Evolutionary conservation across 2,113 vertebrate genomes (phyloP).

Genomic region (Cathartes aura): DNA sequence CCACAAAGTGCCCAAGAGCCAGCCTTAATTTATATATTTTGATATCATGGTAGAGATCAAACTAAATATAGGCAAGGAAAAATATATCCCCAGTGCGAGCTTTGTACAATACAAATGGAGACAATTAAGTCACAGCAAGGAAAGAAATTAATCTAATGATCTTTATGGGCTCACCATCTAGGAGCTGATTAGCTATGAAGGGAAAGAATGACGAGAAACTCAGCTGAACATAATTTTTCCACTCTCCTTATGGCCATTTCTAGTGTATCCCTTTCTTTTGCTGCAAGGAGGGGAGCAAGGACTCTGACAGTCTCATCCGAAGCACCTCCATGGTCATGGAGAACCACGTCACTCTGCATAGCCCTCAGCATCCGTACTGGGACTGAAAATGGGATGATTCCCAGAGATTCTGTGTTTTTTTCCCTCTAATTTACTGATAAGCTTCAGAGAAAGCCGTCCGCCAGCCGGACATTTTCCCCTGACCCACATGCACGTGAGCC

Average conservation of each 20-base stretch:
- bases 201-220: not conserved
- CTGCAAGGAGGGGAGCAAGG: not conserved
- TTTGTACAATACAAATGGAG: not conserved
- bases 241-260: not conserved
- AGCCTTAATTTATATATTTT: not conserved
- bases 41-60: not conserved
- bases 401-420: not conserved
- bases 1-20: not conserved
- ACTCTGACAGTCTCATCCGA: fast-evolving
- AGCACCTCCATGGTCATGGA: not conserved
- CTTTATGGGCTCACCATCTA: not conserved
- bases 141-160: slow-evolving; percentile 24
- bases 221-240: not conserved
- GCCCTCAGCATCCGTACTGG: not conserved
- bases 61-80: slow-evolving; percentile 29
- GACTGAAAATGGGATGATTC: not conserved
- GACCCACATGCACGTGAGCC: fast-evolving
- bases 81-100: not conserved
- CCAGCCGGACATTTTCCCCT: fast-evolving
- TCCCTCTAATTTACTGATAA: not conserved
- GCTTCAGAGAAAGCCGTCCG: not conserved
- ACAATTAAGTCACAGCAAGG: slow-evolving; percentile 30
- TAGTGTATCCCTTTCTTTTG: not conserved
- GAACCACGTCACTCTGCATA: fast-evolving
- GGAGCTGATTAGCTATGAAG: not conserved